Base-by-base conservation (phyloP, 1,140 invertebrate genomes). In the Apis dorsata region DNA sequence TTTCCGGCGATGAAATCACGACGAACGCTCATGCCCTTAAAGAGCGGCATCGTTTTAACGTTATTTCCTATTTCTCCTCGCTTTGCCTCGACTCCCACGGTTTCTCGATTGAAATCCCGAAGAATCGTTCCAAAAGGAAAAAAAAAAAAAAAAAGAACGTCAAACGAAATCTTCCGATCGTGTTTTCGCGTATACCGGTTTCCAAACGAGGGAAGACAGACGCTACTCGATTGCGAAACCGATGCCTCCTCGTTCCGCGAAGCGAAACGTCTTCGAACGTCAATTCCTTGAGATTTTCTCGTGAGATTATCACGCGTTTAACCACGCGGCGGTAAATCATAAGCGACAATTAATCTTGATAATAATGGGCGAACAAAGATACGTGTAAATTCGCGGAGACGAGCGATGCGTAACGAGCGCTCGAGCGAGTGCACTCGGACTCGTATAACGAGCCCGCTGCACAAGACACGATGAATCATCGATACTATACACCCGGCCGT, bases 401-500 rank as follows among this genome's bases (percentile, higher is more conserved):
- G 8, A 53, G 51, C 51, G 53, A 62, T 28, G 34, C 55, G 51
- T 15, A 28, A 55, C 19, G 65, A 51, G 21, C 13, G 11, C 19
- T 15, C 71, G 55, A 21, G 5, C 55, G 55, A 59, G 71, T 19
- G 34, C 28, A 2, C 9, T 28, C 34, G 34, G 34, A 24, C 5
- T 70, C 49, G 49, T 51, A 49, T 51, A n/a, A 51, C 28, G n/a
- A 21, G 19, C n/a, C 17, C 34, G 11, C 66, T 60, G 19, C 28
- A 21, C 24, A 28, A 13, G 55, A 13, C 17, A 9, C 73, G 73
- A 60, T 82, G 73, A 82, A 53, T 82, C 73, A 77, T 12, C 72
- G 51, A 17, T 24, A n/a, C 57, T 1, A 34, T 11, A 24, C 49
- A 28, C 69, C 44, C 49, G 53, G n/a, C 62, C 62, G 28, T 28